Percentiles rank a stretch among this genome's conserved stretches.
phyloP scores from a whole-genome alignment of 1,140 invertebrate species.

The Calosoma granatense region DNA sequence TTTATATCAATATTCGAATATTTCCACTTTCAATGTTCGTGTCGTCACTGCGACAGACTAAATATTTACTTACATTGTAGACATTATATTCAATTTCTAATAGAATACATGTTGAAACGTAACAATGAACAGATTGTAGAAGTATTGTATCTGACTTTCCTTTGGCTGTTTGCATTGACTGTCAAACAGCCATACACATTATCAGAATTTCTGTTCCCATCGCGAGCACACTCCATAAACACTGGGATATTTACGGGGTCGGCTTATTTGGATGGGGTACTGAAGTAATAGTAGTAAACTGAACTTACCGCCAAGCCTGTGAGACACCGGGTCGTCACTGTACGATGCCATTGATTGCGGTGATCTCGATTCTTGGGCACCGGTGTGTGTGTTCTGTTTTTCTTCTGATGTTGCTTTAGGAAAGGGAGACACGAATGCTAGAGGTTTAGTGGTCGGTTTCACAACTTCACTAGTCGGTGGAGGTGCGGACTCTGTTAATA shows the following conservation, averaged over 20 bases:
- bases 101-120: no score
- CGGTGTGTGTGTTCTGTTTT: slow-evolving; percentile 3
- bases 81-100: not conserved
- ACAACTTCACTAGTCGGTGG: slow-evolving; percentile 22
- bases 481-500: no score
- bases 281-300: no score
- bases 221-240: slow-evolving; percentile 14
- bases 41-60: not conserved
- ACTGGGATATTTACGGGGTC: slow-evolving; percentile 9
- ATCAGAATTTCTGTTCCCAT: slow-evolving; percentile 15
- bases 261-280: slow-evolving; percentile 12
- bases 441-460: slow-evolving; percentile 16
- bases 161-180: slow-evolving; percentile 11
- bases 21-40: no score
- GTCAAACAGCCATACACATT: slow-evolving; percentile 14
- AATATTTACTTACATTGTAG: not conserved
- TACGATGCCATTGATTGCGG: slow-evolving; percentile 26
- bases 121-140: no score
- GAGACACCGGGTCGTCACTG: slow-evolving; percentile 47
- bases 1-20: no score
- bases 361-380: slow-evolving; percentile 14
- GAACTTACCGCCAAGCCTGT: slow-evolving; percentile 52
- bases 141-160: slow-evolving; percentile 12
- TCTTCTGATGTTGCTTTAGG: not conserved
- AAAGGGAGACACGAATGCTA: slow-evolving; percentile 28